phyloP scores from a whole-genome alignment of 2,888 invertebrate genomes.

The Patella depressa region DNA sequence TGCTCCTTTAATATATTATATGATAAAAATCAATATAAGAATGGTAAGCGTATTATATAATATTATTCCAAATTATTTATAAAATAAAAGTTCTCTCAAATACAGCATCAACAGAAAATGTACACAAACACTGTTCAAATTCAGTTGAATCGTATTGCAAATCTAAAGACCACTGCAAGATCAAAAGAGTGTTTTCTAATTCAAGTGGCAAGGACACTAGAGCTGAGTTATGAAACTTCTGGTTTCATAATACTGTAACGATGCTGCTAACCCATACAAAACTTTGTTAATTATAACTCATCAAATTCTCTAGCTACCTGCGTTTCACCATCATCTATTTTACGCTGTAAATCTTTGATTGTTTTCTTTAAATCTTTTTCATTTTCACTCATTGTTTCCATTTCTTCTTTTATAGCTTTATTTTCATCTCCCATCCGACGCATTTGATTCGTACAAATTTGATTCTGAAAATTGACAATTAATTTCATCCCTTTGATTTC shows the following conservation, averaged over 20 bases:
- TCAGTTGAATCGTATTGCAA: too few relatives aligned
- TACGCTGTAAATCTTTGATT: conserved; percentile 87
- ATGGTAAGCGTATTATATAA: too few relatives aligned
- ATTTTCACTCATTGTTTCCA: conserved; percentile 81
- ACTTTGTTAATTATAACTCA: background rate
- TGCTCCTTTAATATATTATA: too few relatives aligned
- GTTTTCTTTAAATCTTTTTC: conserved; percentile 84
- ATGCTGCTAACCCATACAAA: background rate
- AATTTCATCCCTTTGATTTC: too few relatives aligned
- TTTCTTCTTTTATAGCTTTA: conserved; percentile 83
- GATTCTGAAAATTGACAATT: conserved; percentile 69
- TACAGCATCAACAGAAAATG: too few relatives aligned
- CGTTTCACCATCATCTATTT: conserved; percentile 79
- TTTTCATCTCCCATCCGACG: conserved; percentile 93
- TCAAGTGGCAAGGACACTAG: background rate
- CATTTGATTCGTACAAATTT: conserved; percentile 75
- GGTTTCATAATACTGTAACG: background rate
- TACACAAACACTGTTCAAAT: too few relatives aligned
- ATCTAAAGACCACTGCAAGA: too few relatives aligned
- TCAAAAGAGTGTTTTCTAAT: too few relatives aligned
- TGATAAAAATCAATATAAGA: too few relatives aligned
- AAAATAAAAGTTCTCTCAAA: too few relatives aligned
- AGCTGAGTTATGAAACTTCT: background rate
- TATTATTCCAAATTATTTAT: too few relatives aligned
- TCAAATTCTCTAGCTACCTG: conserved; percentile 56